Evolutionary conservation across 2,888 invertebrate species (phyloP).

Genomic region (Ptycholaimellus sp.): DNA sequence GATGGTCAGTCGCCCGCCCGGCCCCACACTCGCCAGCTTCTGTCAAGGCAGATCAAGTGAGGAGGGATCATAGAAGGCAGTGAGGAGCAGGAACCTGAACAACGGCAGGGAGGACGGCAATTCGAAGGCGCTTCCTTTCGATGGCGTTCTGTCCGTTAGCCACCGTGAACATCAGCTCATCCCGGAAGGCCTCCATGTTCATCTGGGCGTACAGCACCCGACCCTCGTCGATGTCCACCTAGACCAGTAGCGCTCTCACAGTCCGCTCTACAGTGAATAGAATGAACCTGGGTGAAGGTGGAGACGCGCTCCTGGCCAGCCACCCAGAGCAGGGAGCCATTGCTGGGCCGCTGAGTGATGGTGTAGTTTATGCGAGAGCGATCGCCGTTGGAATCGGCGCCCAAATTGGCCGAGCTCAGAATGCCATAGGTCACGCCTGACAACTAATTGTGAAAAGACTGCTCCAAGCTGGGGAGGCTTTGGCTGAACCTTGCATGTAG

Average conservation of each 20-base stretch:
- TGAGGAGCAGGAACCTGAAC: constrained; percentile 33
- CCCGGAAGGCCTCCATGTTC: constrained; percentile 42
- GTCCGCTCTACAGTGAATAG: background rate
- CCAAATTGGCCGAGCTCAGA: constrained; percentile 38
- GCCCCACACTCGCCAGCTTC: constrained; percentile 34
- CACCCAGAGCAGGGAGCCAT: constrained; percentile 53
- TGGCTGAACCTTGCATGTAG: constrained; percentile 44
- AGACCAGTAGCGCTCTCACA: constrained; percentile 44
- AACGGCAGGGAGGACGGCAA: constrained; percentile 45
- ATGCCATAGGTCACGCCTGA: no score
- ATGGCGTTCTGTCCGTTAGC: constrained; percentile 19
- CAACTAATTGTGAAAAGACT: background rate
- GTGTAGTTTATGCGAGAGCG: constrained; percentile 44
- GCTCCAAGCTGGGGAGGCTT: background rate
- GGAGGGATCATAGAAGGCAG: no score
- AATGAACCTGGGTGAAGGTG: constrained; percentile 17
- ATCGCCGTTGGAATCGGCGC: constrained; percentile 58
- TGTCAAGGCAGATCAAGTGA: no score
- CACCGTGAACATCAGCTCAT: constrained; percentile 18
- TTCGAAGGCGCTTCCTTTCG: constrained; percentile 25
- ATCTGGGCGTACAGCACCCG: constrained; percentile 71
- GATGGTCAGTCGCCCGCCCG: constrained; percentile 40
- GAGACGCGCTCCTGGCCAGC: constrained; percentile 49
- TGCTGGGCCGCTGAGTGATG: constrained; percentile 49
- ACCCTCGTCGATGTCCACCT: constrained; percentile 50